phyloP scores from a whole-genome alignment of 1,140 invertebrate genomes.

The Drosophila dunni region DNA sequence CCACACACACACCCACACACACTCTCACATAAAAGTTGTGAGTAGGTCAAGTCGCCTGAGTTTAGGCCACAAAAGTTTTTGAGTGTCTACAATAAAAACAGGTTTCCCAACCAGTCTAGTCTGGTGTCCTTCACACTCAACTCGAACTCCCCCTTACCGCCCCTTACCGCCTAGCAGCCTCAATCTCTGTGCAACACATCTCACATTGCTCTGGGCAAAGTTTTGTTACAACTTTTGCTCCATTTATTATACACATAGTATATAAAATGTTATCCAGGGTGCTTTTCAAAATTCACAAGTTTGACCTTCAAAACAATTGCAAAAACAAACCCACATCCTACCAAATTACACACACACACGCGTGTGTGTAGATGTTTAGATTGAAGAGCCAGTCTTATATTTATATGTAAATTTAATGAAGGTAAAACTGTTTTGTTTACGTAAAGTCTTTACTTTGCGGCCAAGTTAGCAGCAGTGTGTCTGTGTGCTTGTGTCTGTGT shows the following conservation, averaged over 20 bases:
- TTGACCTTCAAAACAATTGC: conserved; percentile 74
- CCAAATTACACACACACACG: conserved; percentile 2
- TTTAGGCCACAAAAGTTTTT: conserved; percentile 59
- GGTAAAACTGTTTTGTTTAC: conserved; percentile 68
- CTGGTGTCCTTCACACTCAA: conserved; percentile 49
- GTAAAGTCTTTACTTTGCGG: conserved; percentile 48
- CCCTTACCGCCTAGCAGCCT: too few species aligned
- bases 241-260: conserved; percentile 60
- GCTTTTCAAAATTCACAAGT: conserved; percentile 53
- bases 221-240: conserved; percentile 73
- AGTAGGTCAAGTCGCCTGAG: conserved; percentile 67
- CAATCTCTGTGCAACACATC: conserved; percentile 12
- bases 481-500: conserved; percentile 14
- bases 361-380: not conserved
- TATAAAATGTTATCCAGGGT: conserved; percentile 47
- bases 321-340: conserved; percentile 40
- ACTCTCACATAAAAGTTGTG: conserved; percentile 26
- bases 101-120: conserved; percentile 36
- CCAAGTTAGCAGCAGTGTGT: conserved; percentile 6
- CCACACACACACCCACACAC: not conserved
- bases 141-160: not conserved
- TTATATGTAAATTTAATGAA: conserved; percentile 76
- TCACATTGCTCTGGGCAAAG: conserved; percentile 43
- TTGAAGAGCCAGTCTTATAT: conserved; percentile 58
- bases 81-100: conserved; percentile 52